Base-by-base conservation (phyloP, 2,797 vertebrate genomes). In the Nyctalus aviator region DNA sequence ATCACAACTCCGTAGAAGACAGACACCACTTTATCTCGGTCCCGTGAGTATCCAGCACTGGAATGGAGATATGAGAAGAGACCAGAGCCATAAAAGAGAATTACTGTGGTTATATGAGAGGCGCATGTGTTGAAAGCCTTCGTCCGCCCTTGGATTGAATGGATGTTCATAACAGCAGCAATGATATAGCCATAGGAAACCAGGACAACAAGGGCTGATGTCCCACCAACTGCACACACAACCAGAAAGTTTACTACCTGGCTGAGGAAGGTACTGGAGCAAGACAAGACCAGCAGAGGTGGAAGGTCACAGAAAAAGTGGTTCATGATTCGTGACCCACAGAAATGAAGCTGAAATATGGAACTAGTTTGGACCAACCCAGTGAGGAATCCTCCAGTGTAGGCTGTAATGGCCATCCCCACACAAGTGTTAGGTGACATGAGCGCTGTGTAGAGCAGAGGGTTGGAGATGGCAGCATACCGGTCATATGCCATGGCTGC, bases 231-330 rank as follows among this genome's bases (percentile, higher is more conserved):
- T 23, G 46, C 69, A 78, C 94, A 97, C 17, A 95, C 90, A 2
- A 95, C 71, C 4, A 88, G 76, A 11, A 92, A 83, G 81, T 97
- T 95, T 62, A 96, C 84, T 35, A 90, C 81, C 48, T 90, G 81
- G 44, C 94, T 95, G 44, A 96, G 7, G 53, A 93, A 91, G 23
- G 93, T 96, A 46, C 81, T 91, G 25, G 89, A 95, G 62, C 95
- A 97, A 32, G 97, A 97, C 50, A 97, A 90, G 68, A 37, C 78
- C 50, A 97, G 62, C 57, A 96, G 44, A 0, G 94, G 86, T 41
- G 94, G 94, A 62, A 97, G 92, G 62, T 97, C 96, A 87, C 97
- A 96, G 88, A 97, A 98, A 83, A 95, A 95, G 32, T 96, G 97
- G 18, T 96, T 91, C 41, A 97, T 90, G 75, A 96, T 14, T 62